These are phyloP conservation scores for Cordylochernes scorpioides DNA, from an alignment of 2,888 invertebrate genomes.

Conservation along the genomic window DNA sequence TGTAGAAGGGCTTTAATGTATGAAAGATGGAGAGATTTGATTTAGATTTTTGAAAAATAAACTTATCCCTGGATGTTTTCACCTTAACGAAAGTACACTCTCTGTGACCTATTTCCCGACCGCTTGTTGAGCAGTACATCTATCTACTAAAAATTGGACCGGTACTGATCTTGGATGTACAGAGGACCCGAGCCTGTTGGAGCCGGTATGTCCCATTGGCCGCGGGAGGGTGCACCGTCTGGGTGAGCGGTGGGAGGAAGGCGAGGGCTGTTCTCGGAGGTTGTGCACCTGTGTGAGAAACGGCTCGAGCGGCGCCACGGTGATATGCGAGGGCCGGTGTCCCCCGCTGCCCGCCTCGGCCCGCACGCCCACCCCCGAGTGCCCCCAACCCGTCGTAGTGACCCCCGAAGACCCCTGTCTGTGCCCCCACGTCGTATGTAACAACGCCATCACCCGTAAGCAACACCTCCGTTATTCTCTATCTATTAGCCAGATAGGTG, in stretches of 20 bases:
- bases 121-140: no score
- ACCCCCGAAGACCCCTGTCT: slow-evolving; percentile 13
- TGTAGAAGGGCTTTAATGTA: no score
- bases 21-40: no score
- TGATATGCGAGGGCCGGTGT: slow-evolving; percentile 14
- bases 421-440: slow-evolving; percentile 11
- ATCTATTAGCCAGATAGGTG: no score
- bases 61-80: no score
- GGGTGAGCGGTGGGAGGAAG: slow-evolving; percentile 13
- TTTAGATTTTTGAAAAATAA: no score
- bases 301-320: slow-evolving; percentile 11
- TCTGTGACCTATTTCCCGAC: no score
- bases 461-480: neutral
- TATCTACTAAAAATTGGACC: no score
- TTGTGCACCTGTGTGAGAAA: slow-evolving; percentile 12
- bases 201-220: neutral
- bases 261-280: slow-evolving; percentile 11
- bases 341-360: slow-evolving; percentile 10
- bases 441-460: slow-evolving; percentile 10
- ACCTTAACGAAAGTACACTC: no score
- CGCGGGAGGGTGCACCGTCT: slow-evolving; percentile 2
- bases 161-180: no score
- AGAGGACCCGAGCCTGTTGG: no score
- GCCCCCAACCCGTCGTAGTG: slow-evolving; percentile 14
- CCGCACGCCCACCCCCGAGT: slow-evolving; percentile 9